These are phyloP conservation scores for Rotaria macrura DNA, from an alignment of 2,888 invertebrate species.

Conservation along the genomic window DNA sequence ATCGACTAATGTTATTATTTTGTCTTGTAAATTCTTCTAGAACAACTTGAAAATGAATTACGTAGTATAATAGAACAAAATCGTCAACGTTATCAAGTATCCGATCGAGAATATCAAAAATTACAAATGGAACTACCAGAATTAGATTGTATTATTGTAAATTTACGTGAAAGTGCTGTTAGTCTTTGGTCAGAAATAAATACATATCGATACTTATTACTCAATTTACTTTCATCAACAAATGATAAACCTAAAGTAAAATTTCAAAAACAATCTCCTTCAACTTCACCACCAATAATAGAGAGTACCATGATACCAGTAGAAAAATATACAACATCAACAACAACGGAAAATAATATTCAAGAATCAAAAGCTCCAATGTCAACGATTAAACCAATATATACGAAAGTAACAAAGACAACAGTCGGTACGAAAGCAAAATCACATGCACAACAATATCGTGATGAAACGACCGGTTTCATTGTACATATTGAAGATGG, in stretches of 20 bases:
- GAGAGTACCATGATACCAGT: too few relatives aligned
- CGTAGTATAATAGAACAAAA: not conserved
- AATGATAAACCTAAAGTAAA: not conserved
- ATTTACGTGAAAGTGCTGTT: not conserved
- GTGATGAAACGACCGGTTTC: slow-evolving; percentile 15
- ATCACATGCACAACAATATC: not conserved
- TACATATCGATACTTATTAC: not conserved
- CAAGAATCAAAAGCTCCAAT: not conserved
- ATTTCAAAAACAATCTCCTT: too few relatives aligned
- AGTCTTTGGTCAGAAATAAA: not conserved
- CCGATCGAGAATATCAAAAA: slow-evolving; percentile 9
- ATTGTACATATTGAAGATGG: slow-evolving; percentile 13
- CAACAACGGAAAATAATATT: not conserved
- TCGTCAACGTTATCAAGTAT: not conserved
- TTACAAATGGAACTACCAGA: not conserved
- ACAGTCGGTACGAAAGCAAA: not conserved
- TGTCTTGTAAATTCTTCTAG: not conserved
- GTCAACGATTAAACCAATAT: not conserved
- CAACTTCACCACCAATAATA: too few relatives aligned
- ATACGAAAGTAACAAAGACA: not conserved
- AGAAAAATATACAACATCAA: not conserved
- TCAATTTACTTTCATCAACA: not conserved
- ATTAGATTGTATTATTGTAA: not conserved
- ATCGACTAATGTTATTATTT: not conserved
- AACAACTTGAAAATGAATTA: not conserved